Percentiles rank a stretch among this genome's conserved stretches.
Evolutionary conservation across 2,888 invertebrate species (phyloP).

Genomic region (Leptothorax acervorum): DNA sequence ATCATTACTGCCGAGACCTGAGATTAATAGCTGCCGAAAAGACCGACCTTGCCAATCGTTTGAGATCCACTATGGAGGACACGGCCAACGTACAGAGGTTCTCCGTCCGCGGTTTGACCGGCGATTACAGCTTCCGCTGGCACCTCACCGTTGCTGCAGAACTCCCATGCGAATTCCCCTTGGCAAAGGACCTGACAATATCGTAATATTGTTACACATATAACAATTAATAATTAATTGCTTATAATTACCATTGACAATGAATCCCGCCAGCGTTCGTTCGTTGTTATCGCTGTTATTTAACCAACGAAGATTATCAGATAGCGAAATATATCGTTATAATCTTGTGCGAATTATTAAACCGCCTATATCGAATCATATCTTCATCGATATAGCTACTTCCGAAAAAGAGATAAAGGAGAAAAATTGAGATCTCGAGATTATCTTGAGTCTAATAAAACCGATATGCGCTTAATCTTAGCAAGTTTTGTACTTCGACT

Average conservation of each 20-base stretch:
- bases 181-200: constrained; percentile 87
- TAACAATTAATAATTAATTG: background rate
- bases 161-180: constrained; percentile 89
- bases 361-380: background rate
- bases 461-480: constrained; percentile 27
- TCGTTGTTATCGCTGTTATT: constrained; percentile 9
- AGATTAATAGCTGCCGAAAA: constrained; percentile 33
- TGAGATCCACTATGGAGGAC: constrained; percentile 89
- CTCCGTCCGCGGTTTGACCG: constrained; percentile 89
- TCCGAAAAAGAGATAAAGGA: background rate
- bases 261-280: background rate
- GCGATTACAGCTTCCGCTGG: constrained; percentile 89
- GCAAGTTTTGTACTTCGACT: background rate
- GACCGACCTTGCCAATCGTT: constrained; percentile 89
- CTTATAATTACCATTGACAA: background rate
- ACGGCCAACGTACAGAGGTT: constrained; percentile 90
- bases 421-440: constrained; percentile 4
- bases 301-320: background rate
- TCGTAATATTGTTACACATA: background rate
- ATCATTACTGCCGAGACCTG: background rate
- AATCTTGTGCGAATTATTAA: background rate
- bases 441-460: background rate
- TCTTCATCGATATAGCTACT: background rate
- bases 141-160: constrained; percentile 88
- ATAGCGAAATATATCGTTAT: background rate